Evolutionary conservation across 2,797 vertebrate species (phyloP).

Genomic region (Poeciliopsis gracilis): DNA sequence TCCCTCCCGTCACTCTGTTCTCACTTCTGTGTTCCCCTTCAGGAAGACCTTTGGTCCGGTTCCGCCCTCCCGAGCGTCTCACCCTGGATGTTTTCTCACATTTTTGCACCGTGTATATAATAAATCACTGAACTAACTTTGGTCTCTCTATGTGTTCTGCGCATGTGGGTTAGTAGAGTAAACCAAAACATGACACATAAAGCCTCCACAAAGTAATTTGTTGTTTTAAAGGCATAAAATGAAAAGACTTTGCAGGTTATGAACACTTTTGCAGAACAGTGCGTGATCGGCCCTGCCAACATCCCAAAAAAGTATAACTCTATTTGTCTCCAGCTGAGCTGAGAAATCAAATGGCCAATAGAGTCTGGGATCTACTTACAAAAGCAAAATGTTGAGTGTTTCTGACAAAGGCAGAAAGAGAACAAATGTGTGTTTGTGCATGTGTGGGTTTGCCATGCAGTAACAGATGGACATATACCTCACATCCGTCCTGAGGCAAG

Average conservation of each 20-base stretch:
- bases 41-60: no score
- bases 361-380: slow-evolving; percentile 17
- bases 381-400: slow-evolving; percentile 9
- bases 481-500: slow-evolving; percentile 70
- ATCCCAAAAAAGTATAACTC: background rate
- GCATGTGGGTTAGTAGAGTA: no score
- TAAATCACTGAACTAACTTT: no score
- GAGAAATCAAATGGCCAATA: slow-evolving; percentile 30
- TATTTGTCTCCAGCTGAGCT: background rate
- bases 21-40: no score
- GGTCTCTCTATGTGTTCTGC: no score
- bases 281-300: background rate
- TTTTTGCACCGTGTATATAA: no score
- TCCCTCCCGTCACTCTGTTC: no score
- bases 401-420: slow-evolving; percentile 21
- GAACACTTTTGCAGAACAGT: background rate
- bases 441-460: slow-evolving; percentile 49
- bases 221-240: background rate
- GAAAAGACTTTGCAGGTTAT: background rate
- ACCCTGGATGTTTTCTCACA: no score
- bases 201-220: background rate
- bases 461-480: slow-evolving; percentile 83
- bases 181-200: no score
- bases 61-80: no score
- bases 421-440: slow-evolving; percentile 4